Base-by-base conservation (phyloP, 2,113 vertebrate genomes). In the Microtus montanus region DNA sequence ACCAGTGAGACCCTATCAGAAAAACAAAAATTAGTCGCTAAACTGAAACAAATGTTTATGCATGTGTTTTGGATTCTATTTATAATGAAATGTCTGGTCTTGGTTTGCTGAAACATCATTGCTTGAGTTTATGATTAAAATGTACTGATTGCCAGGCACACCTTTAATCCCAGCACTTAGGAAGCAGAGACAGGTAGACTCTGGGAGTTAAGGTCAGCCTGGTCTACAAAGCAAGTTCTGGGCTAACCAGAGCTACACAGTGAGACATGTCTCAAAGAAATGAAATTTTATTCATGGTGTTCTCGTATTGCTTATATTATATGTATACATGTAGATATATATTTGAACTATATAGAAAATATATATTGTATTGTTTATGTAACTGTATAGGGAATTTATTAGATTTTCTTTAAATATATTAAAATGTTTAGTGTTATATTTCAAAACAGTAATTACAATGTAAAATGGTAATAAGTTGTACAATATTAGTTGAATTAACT, bases 361-460 rank as follows among this genome's bases (percentile, higher is more conserved):
- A 70, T 77, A 35, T 77, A 52, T 44, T 75, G 22, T 44, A 71
- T 68, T 66, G 30, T n/a, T 70, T n/a, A n/a, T 71, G n/a, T n/a
- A 30, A 58, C 38, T 73, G n/a, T 82, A 41, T 49, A 64, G 19
- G 19, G 7, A 7, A 93, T 87, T 33, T 63, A 0, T 88, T 80
- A 75, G 24, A 77, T 80, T 95, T 93, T 91, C 38, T 82, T 85
- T 93, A n/a, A 73, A 47, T 2, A 12, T 47, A 80, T 22, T 80
- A 73, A 82, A 73, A 73, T 82, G 41, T 91, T 28, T 89, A 44
- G 58, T 26, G 10, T 74, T 78, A 1, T 87, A 82, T 95, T 96
- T 93, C 49, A 90, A 47, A 96, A 44, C 47, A 88, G 7, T 86
- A 82, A 91, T 95, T 96, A 30, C 33, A 92, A 0, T 95, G 90